Evolutionary conservation across 35 echinoderm and acorn worm genomes (phyloP).

Genomic region (Anneissia japonica): DNA sequence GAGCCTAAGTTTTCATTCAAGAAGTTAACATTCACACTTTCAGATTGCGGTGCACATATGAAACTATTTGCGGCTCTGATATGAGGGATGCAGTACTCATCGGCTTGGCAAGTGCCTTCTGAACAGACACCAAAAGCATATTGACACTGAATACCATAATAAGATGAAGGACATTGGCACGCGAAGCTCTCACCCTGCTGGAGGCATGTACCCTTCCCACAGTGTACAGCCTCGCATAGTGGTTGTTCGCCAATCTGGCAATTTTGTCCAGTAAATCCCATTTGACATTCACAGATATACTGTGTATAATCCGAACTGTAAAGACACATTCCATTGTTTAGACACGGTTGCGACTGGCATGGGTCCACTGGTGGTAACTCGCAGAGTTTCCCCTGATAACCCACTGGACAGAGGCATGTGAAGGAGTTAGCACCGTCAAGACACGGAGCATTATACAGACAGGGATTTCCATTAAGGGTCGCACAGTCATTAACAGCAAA

Average conservation of each 20-base stretch:
- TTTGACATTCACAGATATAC: not conserved
- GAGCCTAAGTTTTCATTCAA: not conserved
- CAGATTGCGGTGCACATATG: not conserved
- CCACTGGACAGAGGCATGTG: not conserved
- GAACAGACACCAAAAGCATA: not conserved
- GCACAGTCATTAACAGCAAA: not conserved
- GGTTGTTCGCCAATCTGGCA: not conserved
- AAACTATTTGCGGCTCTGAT: not conserved
- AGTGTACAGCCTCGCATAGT: not conserved
- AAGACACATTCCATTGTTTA: not conserved
- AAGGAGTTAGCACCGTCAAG: not conserved
- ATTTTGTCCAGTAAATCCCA: not conserved
- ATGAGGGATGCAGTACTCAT: not conserved
- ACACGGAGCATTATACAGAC: not conserved
- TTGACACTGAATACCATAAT: not conserved
- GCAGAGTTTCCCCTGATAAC: not conserved
- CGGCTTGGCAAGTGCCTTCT: not conserved
- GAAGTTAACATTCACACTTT: not conserved
- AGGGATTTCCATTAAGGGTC: not conserved
- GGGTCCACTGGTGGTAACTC: not conserved
- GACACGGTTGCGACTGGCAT: not conserved
- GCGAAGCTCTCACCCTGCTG: not conserved
- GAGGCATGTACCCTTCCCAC: not conserved
- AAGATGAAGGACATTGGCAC: not conserved
- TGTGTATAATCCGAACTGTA: not conserved